Evolutionary conservation across 2,797 vertebrate species (phyloP).

Genomic region (Telmatherina bonti): DNA sequence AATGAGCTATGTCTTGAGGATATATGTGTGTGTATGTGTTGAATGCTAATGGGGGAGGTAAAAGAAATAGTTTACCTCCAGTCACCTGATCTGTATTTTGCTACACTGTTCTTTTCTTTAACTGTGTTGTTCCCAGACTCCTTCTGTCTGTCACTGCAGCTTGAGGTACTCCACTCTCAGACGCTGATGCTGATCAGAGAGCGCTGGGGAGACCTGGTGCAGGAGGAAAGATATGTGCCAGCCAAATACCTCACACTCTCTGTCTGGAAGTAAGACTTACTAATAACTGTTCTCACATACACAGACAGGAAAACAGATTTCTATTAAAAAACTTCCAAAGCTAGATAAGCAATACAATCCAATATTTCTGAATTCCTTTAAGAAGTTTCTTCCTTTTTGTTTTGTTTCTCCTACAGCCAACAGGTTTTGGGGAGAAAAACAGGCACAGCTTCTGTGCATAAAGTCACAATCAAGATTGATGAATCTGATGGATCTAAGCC

Average conservation of each 20-base stretch:
- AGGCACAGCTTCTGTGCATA: constrained; percentile 94
- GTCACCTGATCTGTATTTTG: constrained; percentile 42
- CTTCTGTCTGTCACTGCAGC: constrained; percentile 97
- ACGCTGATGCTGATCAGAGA: constrained; percentile 97
- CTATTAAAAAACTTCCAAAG: not conserved
- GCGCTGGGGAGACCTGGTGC: constrained; percentile 98
- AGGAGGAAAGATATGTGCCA: constrained; percentile 94
- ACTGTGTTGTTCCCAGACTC: constrained; percentile 87
- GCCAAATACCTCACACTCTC: constrained; percentile 95
- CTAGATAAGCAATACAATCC: not conserved
- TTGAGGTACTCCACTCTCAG: constrained; percentile 98
- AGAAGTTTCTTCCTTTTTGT: not conserved
- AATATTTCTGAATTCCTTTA: not conserved
- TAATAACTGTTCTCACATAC: not conserved
- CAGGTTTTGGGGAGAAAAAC: constrained; percentile 97
- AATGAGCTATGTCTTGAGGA: constrained; percentile 46
- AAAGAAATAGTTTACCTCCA: constrained; percentile 35
- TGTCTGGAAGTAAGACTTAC: constrained; percentile 95
- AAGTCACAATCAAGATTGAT: constrained; percentile 97
- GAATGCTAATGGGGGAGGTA: constrained; percentile 63
- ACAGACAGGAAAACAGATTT: not conserved
- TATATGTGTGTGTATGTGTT: constrained; percentile 41
- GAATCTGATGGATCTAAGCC: constrained; percentile 97
- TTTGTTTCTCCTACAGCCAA: constrained; percentile 83
- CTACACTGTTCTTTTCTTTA: constrained; percentile 81